Conservation (phyloP, 2,888 invertebrate genomes). For the Tachina lurida region DNA sequence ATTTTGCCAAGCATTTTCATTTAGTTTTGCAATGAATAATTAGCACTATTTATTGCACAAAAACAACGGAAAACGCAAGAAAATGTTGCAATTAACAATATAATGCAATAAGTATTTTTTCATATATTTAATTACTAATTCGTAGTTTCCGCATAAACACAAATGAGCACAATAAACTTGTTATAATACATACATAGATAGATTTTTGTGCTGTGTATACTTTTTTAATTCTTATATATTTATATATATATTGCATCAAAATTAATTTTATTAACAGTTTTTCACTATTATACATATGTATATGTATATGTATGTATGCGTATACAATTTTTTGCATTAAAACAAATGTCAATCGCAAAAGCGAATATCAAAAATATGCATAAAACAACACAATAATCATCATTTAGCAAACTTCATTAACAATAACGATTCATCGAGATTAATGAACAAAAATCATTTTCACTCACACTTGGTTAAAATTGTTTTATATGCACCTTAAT, state of each 20-base stretch:
- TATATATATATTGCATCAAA: not conserved
- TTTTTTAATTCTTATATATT: too few relatives aligned
- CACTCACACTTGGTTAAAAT: not conserved
- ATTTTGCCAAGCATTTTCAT: slow-evolving; percentile 11
- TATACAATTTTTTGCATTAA: not conserved
- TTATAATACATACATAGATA: not conserved
- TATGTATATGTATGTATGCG: too few relatives aligned
- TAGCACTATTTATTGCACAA: slow-evolving; percentile 54
- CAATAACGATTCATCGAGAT: slow-evolving; percentile 1
- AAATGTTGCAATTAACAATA: slow-evolving; percentile 61
- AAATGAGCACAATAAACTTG: not conserved
- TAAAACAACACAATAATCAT: slow-evolving; percentile 22
- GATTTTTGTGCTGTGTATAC: too few relatives aligned
- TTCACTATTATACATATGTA: not conserved
- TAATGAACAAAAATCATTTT: slow-evolving; percentile 5
- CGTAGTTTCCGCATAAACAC: slow-evolving; percentile 39
- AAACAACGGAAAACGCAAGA: slow-evolving; percentile 23
- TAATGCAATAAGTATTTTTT: slow-evolving; percentile 42
- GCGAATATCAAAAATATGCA: slow-evolving; percentile 38
- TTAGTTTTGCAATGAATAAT: slow-evolving; percentile 47
- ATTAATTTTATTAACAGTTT: not conserved
- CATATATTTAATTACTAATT: slow-evolving; percentile 37
- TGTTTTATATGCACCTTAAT: slow-evolving; percentile 17
- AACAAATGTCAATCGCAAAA: slow-evolving; percentile 60
- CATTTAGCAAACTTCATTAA: slow-evolving; percentile 29